Evolutionary conservation across 2,888 invertebrate genomes (phyloP).

Genomic region (Tetragonisca angustula): DNA sequence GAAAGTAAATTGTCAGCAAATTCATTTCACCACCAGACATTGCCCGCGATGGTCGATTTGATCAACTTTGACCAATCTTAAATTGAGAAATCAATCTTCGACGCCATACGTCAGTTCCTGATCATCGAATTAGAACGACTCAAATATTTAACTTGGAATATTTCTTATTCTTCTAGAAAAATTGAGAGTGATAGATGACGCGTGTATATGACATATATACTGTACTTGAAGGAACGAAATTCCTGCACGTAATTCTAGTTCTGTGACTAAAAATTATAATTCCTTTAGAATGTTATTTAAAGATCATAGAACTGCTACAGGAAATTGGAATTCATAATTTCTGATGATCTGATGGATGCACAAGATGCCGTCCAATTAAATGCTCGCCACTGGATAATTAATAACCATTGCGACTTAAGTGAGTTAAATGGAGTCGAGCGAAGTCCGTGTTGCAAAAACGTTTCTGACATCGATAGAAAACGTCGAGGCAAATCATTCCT

Average conservation of each 20-base stretch:
- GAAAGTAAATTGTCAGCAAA: constrained; percentile 59
- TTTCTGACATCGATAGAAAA: constrained; percentile 16
- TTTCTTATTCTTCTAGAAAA: too few relatives aligned
- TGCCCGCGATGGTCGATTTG: neutral
- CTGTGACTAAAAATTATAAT: too few relatives aligned
- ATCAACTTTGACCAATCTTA: neutral
- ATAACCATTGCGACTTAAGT: constrained; percentile 67
- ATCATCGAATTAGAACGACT: neutral
- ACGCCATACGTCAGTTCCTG: neutral
- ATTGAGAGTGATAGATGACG: too few relatives aligned
- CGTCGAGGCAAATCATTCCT: neutral
- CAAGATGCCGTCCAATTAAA: constrained; percentile 56
- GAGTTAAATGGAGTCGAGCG: constrained; percentile 59
- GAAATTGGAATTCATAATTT: constrained; percentile 44
- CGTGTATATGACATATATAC: too few relatives aligned
- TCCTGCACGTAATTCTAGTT: too few relatives aligned
- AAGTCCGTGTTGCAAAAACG: constrained; percentile 40
- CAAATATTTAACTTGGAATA: neutral
- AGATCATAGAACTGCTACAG: neutral
- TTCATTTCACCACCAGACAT: constrained; percentile 20
- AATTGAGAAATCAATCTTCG: neutral
- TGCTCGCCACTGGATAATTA: constrained; percentile 59
- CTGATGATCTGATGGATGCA: constrained; percentile 19
- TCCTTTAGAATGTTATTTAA: neutral
- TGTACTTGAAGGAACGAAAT: too few relatives aligned